These are phyloP conservation scores for Paramormyrops hopkinsi DNA, from an alignment of 2,797 vertebrate species.

Conservation along the genomic window DNA sequence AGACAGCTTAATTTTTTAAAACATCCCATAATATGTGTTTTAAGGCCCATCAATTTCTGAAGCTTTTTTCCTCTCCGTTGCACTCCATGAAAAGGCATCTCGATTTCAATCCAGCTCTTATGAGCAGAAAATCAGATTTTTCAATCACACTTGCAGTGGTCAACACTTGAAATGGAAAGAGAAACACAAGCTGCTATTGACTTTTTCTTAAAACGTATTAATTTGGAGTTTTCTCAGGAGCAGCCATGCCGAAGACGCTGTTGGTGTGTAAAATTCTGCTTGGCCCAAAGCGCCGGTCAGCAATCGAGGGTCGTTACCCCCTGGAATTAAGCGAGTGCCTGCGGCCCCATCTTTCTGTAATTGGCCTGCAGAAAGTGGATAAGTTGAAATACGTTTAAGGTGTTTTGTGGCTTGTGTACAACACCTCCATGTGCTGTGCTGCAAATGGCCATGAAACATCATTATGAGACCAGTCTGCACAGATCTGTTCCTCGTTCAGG, in stretches of 20 bases:
- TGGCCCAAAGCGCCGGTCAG: not conserved
- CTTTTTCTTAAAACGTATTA: not conserved
- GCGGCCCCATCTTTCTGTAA: not conserved
- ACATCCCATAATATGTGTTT: not conserved
- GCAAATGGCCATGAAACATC: not conserved
- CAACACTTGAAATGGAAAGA: not conserved
- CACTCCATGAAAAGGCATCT: too few relatives aligned
- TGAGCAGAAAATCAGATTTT: not conserved
- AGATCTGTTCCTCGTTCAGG: not conserved
- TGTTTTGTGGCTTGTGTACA: not conserved
- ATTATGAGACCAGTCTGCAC: not conserved
- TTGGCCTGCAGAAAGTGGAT: not conserved
- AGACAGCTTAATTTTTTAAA: not conserved
- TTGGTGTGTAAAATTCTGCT: not conserved
- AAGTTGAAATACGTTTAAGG: not conserved
- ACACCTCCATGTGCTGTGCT: not conserved
- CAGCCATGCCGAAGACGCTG: not conserved
- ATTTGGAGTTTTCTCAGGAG: not conserved
- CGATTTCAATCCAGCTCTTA: not conserved
- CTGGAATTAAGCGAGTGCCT: not conserved
- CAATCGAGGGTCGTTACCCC: not conserved
- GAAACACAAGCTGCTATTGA: not conserved
- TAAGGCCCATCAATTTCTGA: not conserved
- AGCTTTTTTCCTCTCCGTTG: not conserved
- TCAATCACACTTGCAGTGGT: not conserved